Conservation (phyloP, 2,113 vertebrate genomes). For the Trichomycterus rosablanca region DNA sequence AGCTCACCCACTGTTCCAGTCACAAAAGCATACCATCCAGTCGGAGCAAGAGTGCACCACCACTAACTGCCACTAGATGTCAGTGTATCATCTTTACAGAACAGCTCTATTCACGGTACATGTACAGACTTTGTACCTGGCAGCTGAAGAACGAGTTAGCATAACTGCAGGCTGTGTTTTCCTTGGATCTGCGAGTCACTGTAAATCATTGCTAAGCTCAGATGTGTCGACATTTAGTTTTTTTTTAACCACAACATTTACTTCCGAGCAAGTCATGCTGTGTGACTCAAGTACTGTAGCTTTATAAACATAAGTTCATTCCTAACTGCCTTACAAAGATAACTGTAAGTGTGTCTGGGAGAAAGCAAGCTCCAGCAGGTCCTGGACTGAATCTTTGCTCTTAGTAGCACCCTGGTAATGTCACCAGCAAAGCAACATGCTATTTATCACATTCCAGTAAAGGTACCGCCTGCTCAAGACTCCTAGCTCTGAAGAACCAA, state of each 20-base stretch:
- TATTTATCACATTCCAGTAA: conserved; percentile 7
- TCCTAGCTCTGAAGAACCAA: too few species aligned
- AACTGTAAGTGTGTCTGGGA: too few species aligned
- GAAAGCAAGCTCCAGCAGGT: conserved; percentile 9
- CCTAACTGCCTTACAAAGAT: too few species aligned
- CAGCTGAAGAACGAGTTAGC: conserved; percentile 4
- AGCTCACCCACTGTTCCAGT: too few species aligned
- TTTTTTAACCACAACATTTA: too few species aligned
- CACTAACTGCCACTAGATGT: conserved; percentile 35
- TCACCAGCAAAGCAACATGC: conserved; percentile 22
- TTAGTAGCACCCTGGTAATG: neutral
- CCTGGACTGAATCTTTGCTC: conserved; percentile 4
- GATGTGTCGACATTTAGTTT: too few species aligned
- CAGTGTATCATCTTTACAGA: conserved; percentile 23
- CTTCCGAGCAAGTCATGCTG: too few species aligned
- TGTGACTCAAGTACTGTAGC: neutral
- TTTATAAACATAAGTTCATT: neutral
- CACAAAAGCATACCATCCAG: too few species aligned
- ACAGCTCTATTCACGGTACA: neutral
- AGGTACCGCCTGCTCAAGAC: too few species aligned
- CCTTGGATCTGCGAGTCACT: neutral
- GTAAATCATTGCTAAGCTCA: neutral
- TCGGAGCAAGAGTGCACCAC: neutral
- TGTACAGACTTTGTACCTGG: neutral
- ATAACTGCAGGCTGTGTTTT: neutral